These are phyloP conservation scores for Hyles euphorbiae DNA, from an alignment of 1,140 invertebrate species.

Conservation along the genomic window DNA sequence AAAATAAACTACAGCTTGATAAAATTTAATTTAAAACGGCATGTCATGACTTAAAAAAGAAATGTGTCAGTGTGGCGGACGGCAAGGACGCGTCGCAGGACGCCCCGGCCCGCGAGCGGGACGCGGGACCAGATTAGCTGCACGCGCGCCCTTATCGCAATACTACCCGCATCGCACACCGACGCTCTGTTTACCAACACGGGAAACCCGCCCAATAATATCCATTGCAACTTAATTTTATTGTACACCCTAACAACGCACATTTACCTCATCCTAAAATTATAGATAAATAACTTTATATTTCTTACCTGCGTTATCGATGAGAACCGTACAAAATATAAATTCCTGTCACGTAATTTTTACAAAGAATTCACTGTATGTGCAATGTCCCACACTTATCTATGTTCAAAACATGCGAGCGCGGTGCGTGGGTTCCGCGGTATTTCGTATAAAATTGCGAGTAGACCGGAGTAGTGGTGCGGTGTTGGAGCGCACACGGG, in stretches of 20 bases:
- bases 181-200: no score
- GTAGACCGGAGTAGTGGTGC: conserved; percentile 26
- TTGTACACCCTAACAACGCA: no score
- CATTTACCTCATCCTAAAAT: no score
- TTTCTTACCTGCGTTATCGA: conserved; percentile 18
- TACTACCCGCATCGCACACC: no score
- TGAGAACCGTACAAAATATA: conserved; percentile 3
- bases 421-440: conserved; percentile 18
- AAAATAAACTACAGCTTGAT: no score
- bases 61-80: no score
- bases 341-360: conserved; percentile 14
- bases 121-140: conserved; percentile 12
- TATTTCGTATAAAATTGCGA: conserved; percentile 24
- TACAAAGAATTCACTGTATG: conserved; percentile 21
- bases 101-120: not conserved
- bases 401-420: conserved; percentile 33
- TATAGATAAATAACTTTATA: no score
- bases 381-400: conserved; percentile 26
- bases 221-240: no score
- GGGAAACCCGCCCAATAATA: no score
- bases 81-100: not conserved
- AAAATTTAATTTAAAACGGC: no score
- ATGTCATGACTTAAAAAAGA: no score
- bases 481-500: conserved; percentile 38
- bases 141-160: not conserved